Evolutionary conservation across 2,113 vertebrate genomes (phyloP).

Genomic region (Tichodroma muraria): DNA sequence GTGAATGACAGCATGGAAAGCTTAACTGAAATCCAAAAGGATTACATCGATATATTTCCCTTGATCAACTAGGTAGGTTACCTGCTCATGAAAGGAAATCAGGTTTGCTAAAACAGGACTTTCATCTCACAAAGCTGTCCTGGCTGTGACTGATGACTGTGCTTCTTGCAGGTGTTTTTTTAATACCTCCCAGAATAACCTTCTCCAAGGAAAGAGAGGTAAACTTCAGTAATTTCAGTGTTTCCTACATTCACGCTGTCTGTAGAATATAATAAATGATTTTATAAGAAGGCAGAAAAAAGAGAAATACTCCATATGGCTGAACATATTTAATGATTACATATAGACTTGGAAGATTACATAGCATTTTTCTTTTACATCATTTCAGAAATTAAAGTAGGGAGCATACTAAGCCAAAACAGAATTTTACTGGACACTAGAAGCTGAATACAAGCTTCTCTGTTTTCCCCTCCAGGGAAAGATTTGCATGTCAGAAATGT

Average conservation of each 20-base stretch:
- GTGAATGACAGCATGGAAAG: background rate
- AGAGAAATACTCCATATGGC: background rate
- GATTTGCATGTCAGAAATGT: background rate
- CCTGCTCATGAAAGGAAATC: background rate
- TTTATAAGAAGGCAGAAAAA: background rate
- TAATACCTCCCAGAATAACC: background rate
- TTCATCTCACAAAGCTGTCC: background rate
- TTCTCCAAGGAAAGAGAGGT: no score
- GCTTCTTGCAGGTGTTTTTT: background rate
- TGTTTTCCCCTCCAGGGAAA: background rate
- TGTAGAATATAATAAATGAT: background rate
- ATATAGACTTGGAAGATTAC: background rate
- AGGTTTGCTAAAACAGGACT: background rate
- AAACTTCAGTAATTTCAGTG: background rate
- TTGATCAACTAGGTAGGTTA: background rate
- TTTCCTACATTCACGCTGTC: background rate
- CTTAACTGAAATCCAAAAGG: background rate
- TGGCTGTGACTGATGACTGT: background rate
- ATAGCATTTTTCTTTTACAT: background rate
- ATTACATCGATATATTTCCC: background rate
- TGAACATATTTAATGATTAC: background rate
- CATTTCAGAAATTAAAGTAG: background rate
- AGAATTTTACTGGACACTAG: background rate
- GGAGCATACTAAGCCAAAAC: background rate
- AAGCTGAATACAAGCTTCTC: background rate